Conservation (phyloP, 2,888 invertebrate species). For the Spodoptera picta region DNA sequence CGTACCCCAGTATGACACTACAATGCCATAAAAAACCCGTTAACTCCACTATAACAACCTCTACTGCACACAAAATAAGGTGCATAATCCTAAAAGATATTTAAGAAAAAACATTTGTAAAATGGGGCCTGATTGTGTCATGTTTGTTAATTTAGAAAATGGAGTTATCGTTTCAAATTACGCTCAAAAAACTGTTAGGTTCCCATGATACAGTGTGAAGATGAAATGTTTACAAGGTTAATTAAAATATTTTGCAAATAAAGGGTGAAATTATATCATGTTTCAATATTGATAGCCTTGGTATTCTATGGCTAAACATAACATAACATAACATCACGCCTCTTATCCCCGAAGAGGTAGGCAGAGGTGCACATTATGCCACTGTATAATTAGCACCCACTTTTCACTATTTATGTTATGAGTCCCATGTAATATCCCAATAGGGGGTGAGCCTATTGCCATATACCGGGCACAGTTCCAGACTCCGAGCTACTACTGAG, state of each 20-base stretch:
- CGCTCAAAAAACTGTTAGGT: constrained; percentile 58
- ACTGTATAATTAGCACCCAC: too few species aligned
- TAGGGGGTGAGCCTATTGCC: too few species aligned
- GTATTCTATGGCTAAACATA: too few species aligned
- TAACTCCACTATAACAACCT: constrained; percentile 26
- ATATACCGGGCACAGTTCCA: too few species aligned
- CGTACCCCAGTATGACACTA: constrained; percentile 67
- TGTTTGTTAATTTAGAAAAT: constrained; percentile 78
- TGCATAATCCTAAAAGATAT: constrained; percentile 21
- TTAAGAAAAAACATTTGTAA: constrained; percentile 16
- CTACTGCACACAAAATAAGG: constrained; percentile 50
- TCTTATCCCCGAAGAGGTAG: too few species aligned
- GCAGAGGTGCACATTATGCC: too few species aligned
- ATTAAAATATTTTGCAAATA: constrained; percentile 42
- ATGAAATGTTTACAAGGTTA: constrained; percentile 39
- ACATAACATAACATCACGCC: too few species aligned
- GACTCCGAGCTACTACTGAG: too few species aligned
- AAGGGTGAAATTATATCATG: constrained; percentile 16
- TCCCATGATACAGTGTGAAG: constrained; percentile 65
- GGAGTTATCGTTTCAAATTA: constrained; percentile 66
- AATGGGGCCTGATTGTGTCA: constrained; percentile 71
- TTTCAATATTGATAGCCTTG: too few species aligned
- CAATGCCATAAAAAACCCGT: constrained; percentile 41
- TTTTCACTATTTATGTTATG: too few species aligned
- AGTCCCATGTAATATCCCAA: too few species aligned